Conservation (phyloP, 2,797 vertebrate genomes). For the Rachycentron canadum region DNA sequence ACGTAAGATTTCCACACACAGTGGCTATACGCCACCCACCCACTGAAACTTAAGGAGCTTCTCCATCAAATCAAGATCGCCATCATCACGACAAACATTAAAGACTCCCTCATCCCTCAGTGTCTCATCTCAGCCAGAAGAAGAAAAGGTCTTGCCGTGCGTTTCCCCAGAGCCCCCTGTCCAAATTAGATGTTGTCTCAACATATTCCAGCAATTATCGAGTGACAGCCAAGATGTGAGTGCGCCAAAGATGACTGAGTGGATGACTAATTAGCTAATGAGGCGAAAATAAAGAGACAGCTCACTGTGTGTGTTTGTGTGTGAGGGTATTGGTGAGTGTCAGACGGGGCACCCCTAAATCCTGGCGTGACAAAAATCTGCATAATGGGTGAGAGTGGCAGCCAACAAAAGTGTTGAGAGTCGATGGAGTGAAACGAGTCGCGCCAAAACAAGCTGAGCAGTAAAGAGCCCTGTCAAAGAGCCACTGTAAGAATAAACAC, state of each 20-base stretch:
- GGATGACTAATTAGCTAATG: constrained; percentile 68
- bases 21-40: background rate
- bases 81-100: constrained; percentile 18
- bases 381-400: constrained; percentile 53
- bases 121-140: constrained; percentile 53
- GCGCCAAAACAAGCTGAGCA: constrained; percentile 35
- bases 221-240: constrained; percentile 60
- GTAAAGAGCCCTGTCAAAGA: constrained; percentile 22
- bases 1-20: background rate
- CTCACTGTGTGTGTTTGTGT: constrained; percentile 35
- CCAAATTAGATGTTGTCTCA: constrained; percentile 67
- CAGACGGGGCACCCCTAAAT: constrained; percentile 34
- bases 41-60: constrained; percentile 8
- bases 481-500: constrained; percentile 12
- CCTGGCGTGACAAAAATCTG: constrained; percentile 55
- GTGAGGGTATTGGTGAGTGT: constrained; percentile 40
- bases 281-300: constrained; percentile 61
- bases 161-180: constrained; percentile 51
- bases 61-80: background rate
- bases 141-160: constrained; percentile 53
- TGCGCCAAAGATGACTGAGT: constrained; percentile 33
- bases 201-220: constrained; percentile 65
- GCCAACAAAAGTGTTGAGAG: constrained; percentile 38
- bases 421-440: constrained; percentile 43
- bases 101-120: constrained; percentile 45